phyloP scores from a whole-genome alignment of 1,140 invertebrate genomes.

The Calephelis virginiensis region DNA sequence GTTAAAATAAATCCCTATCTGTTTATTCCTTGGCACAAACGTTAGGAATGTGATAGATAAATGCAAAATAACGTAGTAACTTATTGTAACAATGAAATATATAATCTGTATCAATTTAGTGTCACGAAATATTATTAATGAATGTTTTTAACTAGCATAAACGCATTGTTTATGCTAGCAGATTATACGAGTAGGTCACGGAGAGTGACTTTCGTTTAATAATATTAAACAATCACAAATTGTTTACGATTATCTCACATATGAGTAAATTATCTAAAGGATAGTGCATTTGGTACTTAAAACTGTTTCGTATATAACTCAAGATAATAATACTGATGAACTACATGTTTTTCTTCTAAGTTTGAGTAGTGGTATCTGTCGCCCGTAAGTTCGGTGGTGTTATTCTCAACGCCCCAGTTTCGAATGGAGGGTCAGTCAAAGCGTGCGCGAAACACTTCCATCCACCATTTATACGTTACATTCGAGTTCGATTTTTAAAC shows the following conservation, averaged over 20 bases:
- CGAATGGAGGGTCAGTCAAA: conserved; percentile 37
- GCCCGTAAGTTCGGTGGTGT: conserved; percentile 29
- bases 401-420: conserved; percentile 42
- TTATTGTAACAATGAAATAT: not conserved
- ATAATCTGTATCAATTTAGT: not conserved
- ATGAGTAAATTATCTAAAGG: not conserved
- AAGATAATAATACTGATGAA: not conserved
- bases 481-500: not conserved
- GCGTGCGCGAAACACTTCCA: conserved; percentile 32
- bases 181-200: not conserved
- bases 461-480: not conserved
- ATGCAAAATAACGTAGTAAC: not conserved
- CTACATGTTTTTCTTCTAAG: conserved; percentile 17
- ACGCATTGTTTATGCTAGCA: not conserved
- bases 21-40: too few species aligned
- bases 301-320: conserved; percentile 12
- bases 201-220: not conserved
- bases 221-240: conserved; percentile 3
- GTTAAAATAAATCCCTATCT: too few species aligned
- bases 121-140: not conserved
- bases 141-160: not conserved
- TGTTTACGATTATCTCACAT: conserved; percentile 5
- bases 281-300: not conserved
- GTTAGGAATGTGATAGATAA: too few species aligned
- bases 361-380: conserved; percentile 22